phyloP scores from a whole-genome alignment of 2,888 invertebrate species.

The Oscheius onirici region DNA sequence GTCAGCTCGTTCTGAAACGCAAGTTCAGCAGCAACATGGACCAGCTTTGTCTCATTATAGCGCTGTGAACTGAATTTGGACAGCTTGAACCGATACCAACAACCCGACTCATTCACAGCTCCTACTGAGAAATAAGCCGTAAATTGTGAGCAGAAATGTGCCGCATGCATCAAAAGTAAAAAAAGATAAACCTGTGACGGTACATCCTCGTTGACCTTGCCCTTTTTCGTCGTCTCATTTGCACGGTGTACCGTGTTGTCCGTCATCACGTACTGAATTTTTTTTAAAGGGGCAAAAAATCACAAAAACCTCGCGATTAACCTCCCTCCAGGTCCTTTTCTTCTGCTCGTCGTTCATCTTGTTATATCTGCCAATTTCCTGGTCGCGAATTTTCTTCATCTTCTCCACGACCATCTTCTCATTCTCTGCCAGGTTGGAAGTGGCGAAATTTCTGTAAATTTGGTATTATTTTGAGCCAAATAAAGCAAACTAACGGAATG shows the following conservation, averaged over 20 bases:
- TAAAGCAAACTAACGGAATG: background rate
- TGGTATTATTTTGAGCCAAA: background rate
- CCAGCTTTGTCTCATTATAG: no score
- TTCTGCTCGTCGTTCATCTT: constrained; percentile 17
- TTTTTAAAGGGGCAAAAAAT: background rate
- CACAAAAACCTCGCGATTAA: constrained; percentile 19
- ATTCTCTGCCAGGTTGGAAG: background rate
- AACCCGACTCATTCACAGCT: no score
- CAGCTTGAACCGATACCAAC: no score
- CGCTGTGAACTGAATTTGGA: no score
- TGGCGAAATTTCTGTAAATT: background rate
- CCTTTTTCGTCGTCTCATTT: background rate
- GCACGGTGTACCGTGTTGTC: constrained; percentile 1
- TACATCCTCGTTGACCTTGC: no score
- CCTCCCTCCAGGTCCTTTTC: constrained; percentile 8
- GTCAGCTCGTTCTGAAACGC: no score
- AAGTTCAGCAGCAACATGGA: no score
- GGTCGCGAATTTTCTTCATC: background rate
- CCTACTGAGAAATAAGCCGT: no score
- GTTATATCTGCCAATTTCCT: background rate
- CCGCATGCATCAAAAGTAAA: no score
- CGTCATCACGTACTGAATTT: background rate
- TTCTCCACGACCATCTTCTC: constrained; percentile 8
- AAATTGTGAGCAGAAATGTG: no score
- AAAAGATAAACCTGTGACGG: no score